Conservation (phyloP, 92 coral and sea anemone genomes). For the Epizoanthus illoricatus region DNA sequence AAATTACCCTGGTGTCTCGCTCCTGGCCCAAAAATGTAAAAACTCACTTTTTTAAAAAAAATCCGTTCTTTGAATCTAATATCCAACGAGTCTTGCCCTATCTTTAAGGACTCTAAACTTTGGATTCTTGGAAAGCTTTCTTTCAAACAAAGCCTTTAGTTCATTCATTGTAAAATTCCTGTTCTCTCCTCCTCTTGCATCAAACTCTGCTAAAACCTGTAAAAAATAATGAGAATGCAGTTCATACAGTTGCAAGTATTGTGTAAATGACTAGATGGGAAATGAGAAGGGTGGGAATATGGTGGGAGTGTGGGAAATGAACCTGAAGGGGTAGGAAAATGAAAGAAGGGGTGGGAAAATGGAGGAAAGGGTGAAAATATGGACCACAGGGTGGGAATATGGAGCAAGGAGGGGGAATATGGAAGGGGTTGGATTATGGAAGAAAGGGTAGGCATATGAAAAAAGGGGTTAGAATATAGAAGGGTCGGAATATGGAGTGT, state of each 20-base stretch:
- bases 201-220: slow-evolving; percentile 88
- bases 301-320: too few species aligned
- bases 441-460: too few species aligned
- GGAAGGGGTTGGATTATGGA: too few species aligned
- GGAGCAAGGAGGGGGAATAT: too few species aligned
- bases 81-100: slow-evolving; percentile 61
- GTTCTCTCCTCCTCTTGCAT: slow-evolving; percentile 71
- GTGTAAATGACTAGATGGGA: background rate
- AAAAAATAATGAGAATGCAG: background rate
- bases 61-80: slow-evolving; percentile 36
- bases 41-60: background rate
- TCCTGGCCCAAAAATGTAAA: background rate
- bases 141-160: slow-evolving; percentile 80
- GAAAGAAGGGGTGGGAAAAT: too few species aligned
- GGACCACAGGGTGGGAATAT: too few species aligned
- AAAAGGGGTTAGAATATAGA: too few species aligned
- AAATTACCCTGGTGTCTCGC: too few species aligned
- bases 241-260: background rate
- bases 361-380: too few species aligned
- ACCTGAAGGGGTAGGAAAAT: too few species aligned
- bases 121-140: slow-evolving; percentile 81
- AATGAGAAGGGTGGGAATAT: background rate
- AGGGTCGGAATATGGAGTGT: too few species aligned
- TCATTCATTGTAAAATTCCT: slow-evolving; percentile 73
- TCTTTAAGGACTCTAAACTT: slow-evolving; percentile 88